Evolutionary conservation across 2,797 vertebrate genomes (phyloP).

Genomic region (Poecile montanus): DNA sequence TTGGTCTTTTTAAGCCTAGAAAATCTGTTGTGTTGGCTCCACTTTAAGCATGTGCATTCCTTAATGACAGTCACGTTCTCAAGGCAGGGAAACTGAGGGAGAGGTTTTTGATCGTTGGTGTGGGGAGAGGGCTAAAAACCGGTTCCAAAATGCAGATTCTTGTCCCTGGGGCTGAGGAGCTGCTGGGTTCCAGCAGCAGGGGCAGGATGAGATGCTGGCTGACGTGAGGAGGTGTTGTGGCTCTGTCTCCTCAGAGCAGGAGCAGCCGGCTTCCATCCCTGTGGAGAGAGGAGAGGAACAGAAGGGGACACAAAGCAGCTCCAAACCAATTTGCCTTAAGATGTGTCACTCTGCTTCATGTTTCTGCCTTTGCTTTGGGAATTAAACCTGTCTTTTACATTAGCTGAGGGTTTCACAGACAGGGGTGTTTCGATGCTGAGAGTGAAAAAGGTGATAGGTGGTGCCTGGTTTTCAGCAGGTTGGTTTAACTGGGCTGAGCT

Average conservation of each 20-base stretch:
- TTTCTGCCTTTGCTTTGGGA: neutral
- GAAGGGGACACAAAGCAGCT: neutral
- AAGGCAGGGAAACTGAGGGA: neutral
- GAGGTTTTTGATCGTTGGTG: neutral
- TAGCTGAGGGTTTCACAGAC: neutral
- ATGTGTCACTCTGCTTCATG: neutral
- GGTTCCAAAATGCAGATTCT: neutral
- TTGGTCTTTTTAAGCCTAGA: neutral
- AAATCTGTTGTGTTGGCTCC: rapidly evolving
- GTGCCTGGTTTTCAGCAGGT: neutral
- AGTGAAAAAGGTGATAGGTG: rapidly evolving
- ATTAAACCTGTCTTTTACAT: neutral
- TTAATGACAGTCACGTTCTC: rapidly evolving
- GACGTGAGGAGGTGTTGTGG: neutral
- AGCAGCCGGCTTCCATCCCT: neutral
- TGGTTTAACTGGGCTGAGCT: neutral
- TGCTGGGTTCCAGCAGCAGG: neutral
- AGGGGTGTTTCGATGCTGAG: neutral
- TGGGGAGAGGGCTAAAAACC: neutral
- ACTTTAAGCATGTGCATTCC: neutral
- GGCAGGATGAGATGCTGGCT: neutral
- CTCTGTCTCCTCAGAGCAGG: neutral
- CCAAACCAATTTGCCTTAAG: neutral
- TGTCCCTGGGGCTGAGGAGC: neutral
- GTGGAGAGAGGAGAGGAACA: neutral